Evolutionary conservation across 2,797 vertebrate genomes (phyloP), one percentile per base, ranked within the genome.

Genomic region (Enteromius trimaculatus): DNA sequence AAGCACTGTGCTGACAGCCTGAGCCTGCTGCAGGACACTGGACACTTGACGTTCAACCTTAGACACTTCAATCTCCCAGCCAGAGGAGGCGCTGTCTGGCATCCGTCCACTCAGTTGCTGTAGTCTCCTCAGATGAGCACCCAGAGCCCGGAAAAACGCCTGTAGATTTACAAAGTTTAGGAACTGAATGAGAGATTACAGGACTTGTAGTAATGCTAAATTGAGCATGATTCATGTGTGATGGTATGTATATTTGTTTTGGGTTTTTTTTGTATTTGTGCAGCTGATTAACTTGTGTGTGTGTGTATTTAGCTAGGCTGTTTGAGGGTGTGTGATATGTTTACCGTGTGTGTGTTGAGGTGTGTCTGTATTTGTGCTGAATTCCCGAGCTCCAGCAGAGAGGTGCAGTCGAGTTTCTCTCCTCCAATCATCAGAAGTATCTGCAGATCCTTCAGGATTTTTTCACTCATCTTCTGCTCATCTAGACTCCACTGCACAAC

Each of bases 121-220:
- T 88, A 96, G 92, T 84, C 88, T 87, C 82, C 88, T 77, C 74
- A 93, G 87, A 64, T 88, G 95, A 0, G 88, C 88, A 1, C 70
- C 89, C 76, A 99, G 92, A 85, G 93, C 95, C 84, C 58, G 91
- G 90, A 96, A 97, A 88, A 97, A 97, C 39, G 82, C 92, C 97
- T 99, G 86, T 21, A 47, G 60, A 64, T 60, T 42, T 58, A 83
- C 29, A 76, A 70, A 69, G 4, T 49, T 23, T 51, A 5, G 62
- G 34, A 42, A 31, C 11, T 42, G 1, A 42, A 65, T 39, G 16
- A 55, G 68, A 79, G n/a, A 34, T 6, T 34, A 44, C 26, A 62
- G 14, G 3, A 51, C 37, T 23, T 47, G 7, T 19, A 53, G 39
- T 39, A 31, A 2, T 53, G 9, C 70, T 51, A 42, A 11, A 64